Base-by-base conservation (phyloP, 2,113 vertebrate species). In the Bothrops jararaca region DNA sequence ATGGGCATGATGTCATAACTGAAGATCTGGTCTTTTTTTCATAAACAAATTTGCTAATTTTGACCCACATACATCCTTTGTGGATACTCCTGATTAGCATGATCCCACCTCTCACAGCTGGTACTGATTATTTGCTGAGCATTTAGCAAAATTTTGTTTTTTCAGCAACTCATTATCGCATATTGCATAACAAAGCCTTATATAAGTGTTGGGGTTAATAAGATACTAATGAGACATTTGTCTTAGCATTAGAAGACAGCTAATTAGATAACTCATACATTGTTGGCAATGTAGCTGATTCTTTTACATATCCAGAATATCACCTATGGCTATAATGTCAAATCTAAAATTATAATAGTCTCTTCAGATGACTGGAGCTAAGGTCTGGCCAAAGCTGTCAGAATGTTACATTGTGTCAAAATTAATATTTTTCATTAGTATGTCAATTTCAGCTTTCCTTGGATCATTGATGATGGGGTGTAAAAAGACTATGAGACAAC, bases 221-320 rank as follows among this genome's bases (percentile, higher is more conserved):
- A 89, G 53, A 20, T 89, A 89, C 52, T 92, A 92, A 89, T 85
- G 64, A 89, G 64, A 85, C 64, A 50, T 92, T 89, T 89, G 42
- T 57, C 53, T n/a, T 54, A 22, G 24, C 80, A 54, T 34, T 42
- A 89, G 20, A 85, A 85, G 57, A 92, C 53, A 57, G 85, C 34
- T 34, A 29, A 48, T 15, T 53, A 80, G 18, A 42, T 42, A 88
- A 60, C 50, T 54, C 64, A 23, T 64, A 86, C 60, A 45, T 52
- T 92, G 85, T 88, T 92, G 64, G 53, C 80, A 89, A 85, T 26
- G 26, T 50, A 85, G 24, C 88, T 85, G 42, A 58, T 57, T 92
- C 74, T 80, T 92, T 88, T 92, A 85, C 26, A 26, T 39, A 92
- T 57, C 26, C 39, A 85, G 39, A 85, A 89, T 85, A 74, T 92